Base-by-base conservation (phyloP, 2,888 invertebrate species). In the Marasmarcha lunaedactyla region DNA sequence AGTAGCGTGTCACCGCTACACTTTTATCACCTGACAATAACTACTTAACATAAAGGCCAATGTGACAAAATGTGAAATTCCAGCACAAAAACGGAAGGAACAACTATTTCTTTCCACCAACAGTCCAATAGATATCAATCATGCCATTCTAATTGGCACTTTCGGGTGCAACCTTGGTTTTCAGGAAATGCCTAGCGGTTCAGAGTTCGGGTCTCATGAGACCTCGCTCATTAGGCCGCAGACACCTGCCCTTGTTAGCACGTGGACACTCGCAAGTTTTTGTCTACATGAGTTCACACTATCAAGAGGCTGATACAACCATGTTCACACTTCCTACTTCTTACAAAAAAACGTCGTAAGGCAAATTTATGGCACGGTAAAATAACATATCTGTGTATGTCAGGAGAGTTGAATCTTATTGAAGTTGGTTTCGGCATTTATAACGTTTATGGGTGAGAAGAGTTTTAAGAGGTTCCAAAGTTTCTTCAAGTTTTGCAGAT, bases 171-270 rank as follows among this genome's bases (percentile, higher is more conserved):
- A 7, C 20, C 20, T 20, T 55, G 54, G 55, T 51, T 56, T 50
- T 50, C 50, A 62, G 69, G 67, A 76, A 73, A 65, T 71, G 51
- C 60, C 55, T 56, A 42, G 55, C 58, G 61, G 65, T 62, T 60
- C 63, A 62, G 43, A 51, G 66, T 62, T 63, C 63, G 62, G 49
- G 63, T 71, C 76, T 67, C 77, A 72, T 70, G 77, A 63, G 76
- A 74, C 61, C 66, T 51, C 45, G 43, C 47, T 55, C 59, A 20
- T 20, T 20, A 20, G 7, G 4, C 20, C 3, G 4, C 3, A 3
- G 4, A 20, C 58, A 60, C 58, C 61, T 61, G 64, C 50, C 20
- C 7, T 20, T 42, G 33, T 34, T 35, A 54, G 68, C 71, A 65
- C 71, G 71, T 71, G 71, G 70, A 58, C 55, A 60, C 55, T 54